A percentile compares a stretch with the other conserved stretches of the same genome.
Evolutionary conservation across 2,113 vertebrate genomes (phyloP).

Genomic region (Athene noctua): DNA sequence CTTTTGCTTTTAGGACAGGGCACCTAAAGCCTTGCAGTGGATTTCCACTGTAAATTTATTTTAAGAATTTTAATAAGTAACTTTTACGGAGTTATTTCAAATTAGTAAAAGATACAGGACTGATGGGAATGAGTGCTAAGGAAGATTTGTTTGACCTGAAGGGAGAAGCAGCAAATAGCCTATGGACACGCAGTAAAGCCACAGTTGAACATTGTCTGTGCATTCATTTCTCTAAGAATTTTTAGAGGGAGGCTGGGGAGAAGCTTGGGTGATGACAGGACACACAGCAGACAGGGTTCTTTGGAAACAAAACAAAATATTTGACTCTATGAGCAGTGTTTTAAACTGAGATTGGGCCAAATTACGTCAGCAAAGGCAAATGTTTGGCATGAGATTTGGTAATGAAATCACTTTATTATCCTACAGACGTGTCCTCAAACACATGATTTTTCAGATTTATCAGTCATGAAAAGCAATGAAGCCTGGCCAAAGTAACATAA

Average conservation of each 20-base stretch:
- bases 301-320: conserved; percentile 6
- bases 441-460: conserved; percentile 8
- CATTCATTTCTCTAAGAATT: background rate
- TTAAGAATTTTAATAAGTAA: background rate
- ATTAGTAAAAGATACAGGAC: background rate
- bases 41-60: background rate
- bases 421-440: conserved; percentile 43
- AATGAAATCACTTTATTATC: conserved; percentile 54
- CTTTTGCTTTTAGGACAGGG: background rate
- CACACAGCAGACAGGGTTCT: background rate
- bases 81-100: background rate
- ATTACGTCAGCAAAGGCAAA: conserved; percentile 31
- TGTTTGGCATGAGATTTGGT: conserved; percentile 43
- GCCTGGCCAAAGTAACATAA: background rate
- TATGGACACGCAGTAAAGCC: background rate
- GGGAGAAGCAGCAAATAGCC: background rate
- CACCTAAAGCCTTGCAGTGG: background rate
- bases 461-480: background rate
- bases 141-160: background rate
- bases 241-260: background rate
- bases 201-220: background rate
- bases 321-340: background rate
- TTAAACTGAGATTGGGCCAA: conserved; percentile 18
- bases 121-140: background rate
- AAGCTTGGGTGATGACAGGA: background rate